Percentiles rank a stretch among this genome's conserved stretches.
These are phyloP conservation scores for Achlya flavicornis DNA, from an alignment of 2,888 invertebrate genomes.

Conservation along the genomic window DNA sequence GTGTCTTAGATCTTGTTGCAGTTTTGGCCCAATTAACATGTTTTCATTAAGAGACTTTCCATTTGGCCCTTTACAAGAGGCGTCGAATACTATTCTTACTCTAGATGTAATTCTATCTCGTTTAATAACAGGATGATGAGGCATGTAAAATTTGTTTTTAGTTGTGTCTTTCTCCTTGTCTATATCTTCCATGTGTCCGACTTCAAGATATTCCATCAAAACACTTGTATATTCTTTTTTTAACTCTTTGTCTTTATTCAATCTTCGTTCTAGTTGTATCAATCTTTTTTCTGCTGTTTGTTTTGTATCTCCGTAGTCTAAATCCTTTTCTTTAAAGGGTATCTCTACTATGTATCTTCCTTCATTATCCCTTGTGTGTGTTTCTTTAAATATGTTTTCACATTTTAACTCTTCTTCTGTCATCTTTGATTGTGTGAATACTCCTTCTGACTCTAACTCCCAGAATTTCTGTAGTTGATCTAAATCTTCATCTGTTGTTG, in stretches of 20 bases:
- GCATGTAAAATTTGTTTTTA: conserved; percentile 25
- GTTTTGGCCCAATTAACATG: conserved; percentile 17
- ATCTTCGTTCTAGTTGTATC: conserved; percentile 25
- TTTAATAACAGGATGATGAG: conserved; percentile 39
- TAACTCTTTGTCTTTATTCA: conserved; percentile 19
- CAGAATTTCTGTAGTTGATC: conserved; percentile 26
- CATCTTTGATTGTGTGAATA: conserved; percentile 10
- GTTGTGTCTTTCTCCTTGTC: conserved; percentile 19
- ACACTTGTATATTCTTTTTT: conserved; percentile 26
- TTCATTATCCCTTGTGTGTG: conserved; percentile 20
- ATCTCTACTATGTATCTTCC: conserved; percentile 32
- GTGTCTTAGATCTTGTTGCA: conserved; percentile 18
- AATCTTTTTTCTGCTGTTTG: conserved; percentile 29
- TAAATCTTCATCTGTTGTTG: conserved; percentile 15
- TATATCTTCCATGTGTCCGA: conserved; percentile 33
- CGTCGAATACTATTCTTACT: conserved; percentile 29
- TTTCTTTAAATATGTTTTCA: conserved; percentile 29
- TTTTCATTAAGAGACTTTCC: conserved; percentile 19
- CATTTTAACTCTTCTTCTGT: conserved; percentile 30
- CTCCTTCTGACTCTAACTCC: conserved; percentile 21
- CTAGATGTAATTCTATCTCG: conserved; percentile 34
- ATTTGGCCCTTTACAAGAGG: conserved; percentile 9
- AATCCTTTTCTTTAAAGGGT: conserved; percentile 24
- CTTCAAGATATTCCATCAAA: conserved; percentile 30
- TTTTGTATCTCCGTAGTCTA: conserved; percentile 24